A percentile compares a stretch with the other conserved stretches of the same genome.
Conservation (phyloP, 2,888 invertebrate species). For the Sericinus montela region DNA sequence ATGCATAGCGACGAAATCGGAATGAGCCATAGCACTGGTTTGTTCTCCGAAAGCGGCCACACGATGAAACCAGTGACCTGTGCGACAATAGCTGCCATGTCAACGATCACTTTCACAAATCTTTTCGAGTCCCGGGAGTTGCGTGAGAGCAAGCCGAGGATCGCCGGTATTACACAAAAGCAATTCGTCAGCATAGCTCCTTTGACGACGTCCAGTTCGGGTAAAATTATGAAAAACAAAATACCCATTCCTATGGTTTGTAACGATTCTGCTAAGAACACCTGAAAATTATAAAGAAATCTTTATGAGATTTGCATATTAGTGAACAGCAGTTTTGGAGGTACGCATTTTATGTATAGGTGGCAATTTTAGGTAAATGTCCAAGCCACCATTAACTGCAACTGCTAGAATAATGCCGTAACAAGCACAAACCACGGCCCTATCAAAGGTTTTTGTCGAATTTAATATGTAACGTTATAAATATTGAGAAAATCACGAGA, state of each 20-base stretch:
- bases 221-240: slow-evolving; percentile 92
- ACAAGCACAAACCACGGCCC: too few species aligned
- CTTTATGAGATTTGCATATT: too few species aligned
- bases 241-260: slow-evolving; percentile 93
- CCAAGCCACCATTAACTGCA: too few species aligned
- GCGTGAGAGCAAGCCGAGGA: slow-evolving; percentile 87
- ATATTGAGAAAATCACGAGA: too few species aligned
- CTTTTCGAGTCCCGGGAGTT: slow-evolving; percentile 89
- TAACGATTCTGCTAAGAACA: slow-evolving; percentile 91
- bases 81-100: slow-evolving; percentile 90
- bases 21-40: slow-evolving; percentile 89
- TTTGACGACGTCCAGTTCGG: slow-evolving; percentile 95
- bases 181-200: slow-evolving; percentile 98
- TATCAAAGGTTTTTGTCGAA: too few species aligned
- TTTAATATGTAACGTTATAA: too few species aligned
- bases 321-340: too few species aligned
- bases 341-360: too few species aligned
- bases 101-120: slow-evolving; percentile 88
- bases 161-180: slow-evolving; percentile 93
- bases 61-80: slow-evolving; percentile 95
- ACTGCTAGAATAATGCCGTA: too few species aligned
- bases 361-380: too few species aligned
- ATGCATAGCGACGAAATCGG: slow-evolving; percentile 91
- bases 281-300: slow-evolving; percentile 53
- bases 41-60: slow-evolving; percentile 91